phyloP scores from a whole-genome alignment of 2,113 vertebrate genomes.

The Miniopterus natalensis region DNA sequence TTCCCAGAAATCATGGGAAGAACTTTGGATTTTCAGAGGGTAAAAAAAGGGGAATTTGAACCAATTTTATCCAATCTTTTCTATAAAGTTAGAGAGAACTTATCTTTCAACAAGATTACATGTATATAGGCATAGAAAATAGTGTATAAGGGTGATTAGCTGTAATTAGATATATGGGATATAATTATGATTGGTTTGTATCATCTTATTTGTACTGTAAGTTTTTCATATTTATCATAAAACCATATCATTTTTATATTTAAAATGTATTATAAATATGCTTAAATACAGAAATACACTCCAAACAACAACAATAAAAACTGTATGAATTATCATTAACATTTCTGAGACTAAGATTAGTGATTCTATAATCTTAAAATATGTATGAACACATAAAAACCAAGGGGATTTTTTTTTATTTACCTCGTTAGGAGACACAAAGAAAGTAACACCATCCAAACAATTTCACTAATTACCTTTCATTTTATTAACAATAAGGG shows the following conservation, averaged over 20 bases:
- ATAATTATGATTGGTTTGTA: not conserved
- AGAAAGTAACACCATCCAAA: conserved; percentile 31
- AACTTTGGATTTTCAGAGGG: not conserved
- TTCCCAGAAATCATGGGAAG: not conserved
- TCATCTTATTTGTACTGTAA: not conserved
- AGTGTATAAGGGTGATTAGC: not conserved
- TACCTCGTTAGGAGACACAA: conserved; percentile 38
- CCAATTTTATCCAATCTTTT: not conserved
- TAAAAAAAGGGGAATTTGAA: not conserved
- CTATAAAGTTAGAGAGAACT: not conserved
- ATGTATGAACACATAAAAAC: not conserved
- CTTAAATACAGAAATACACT: not conserved
- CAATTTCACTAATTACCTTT: conserved; percentile 69
- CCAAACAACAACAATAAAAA: not conserved
- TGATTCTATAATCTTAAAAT: conserved; percentile 57
- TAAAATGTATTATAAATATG: not conserved
- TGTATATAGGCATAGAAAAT: not conserved
- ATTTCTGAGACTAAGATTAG: conserved; percentile 11
- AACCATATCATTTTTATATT: not conserved
- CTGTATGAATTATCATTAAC: not conserved
- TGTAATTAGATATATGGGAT: not conserved
- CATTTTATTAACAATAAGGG: conserved; percentile 72
- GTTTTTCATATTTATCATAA: conserved; percentile 9
- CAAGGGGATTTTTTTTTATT: conserved; percentile 46
- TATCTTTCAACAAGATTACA: not conserved